Percentiles rank a stretch among this genome's conserved stretches.
phyloP scores from a whole-genome alignment of 2,888 invertebrate species.

The Phortica okadai region DNA sequence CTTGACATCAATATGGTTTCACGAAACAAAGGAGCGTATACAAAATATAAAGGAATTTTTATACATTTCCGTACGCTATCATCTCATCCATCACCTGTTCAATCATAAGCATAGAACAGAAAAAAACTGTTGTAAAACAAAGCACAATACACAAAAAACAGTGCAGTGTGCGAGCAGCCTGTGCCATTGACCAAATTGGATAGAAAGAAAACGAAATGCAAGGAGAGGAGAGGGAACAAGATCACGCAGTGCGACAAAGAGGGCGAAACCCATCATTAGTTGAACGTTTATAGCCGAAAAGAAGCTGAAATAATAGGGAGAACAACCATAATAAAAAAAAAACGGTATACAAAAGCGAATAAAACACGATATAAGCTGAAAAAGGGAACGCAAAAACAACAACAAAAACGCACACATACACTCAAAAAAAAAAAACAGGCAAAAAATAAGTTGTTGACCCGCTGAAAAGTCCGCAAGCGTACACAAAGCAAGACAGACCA shows the following conservation, averaged over 20 bases:
- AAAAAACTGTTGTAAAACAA: too few relatives aligned
- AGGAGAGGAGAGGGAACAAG: not conserved
- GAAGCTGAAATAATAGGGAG: not conserved
- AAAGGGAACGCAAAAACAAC: constrained; percentile 12
- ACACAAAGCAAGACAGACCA: not conserved
- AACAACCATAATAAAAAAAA: constrained; percentile 12
- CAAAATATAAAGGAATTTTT: too few relatives aligned
- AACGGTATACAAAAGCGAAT: constrained; percentile 22
- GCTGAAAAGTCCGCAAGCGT: constrained; percentile 24
- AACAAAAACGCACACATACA: constrained; percentile 2
- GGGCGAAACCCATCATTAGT: too few relatives aligned
- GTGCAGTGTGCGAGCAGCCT: too few relatives aligned
- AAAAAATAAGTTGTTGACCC: constrained; percentile 26
- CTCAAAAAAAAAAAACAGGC: not conserved
- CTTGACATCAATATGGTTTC: too few relatives aligned
- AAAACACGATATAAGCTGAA: constrained; percentile 12
- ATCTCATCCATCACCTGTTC: too few relatives aligned
- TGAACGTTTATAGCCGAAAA: too few relatives aligned
- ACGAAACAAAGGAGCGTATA: too few relatives aligned
- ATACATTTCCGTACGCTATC: too few relatives aligned
- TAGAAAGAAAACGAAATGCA: not conserved
- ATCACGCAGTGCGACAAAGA: not conserved
- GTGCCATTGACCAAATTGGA: too few relatives aligned
- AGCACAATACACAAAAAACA: too few relatives aligned
- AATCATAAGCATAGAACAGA: too few relatives aligned